phyloP scores from a whole-genome alignment of 2,888 invertebrate species.

The Cosmia pyralina region DNA sequence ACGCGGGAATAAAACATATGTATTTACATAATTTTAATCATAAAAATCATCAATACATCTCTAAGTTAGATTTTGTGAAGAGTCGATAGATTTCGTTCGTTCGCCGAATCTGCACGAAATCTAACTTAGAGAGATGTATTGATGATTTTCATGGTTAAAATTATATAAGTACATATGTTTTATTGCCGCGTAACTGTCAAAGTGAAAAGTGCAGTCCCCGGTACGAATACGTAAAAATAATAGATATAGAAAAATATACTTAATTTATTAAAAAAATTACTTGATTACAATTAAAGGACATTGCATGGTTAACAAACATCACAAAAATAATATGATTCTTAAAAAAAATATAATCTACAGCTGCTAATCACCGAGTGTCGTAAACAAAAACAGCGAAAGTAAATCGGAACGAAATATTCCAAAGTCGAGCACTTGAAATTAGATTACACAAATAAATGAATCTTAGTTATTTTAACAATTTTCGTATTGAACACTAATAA shows the following conservation, averaged over 20 bases:
- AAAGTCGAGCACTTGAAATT: constrained; percentile 41
- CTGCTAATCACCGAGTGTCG: constrained; percentile 57
- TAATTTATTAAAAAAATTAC: constrained; percentile 77
- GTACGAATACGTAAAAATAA: constrained; percentile 29
- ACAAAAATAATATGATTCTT: constrained; percentile 74
- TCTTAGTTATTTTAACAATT: constrained; percentile 23
- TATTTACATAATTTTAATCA: no score
- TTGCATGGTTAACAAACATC: constrained; percentile 81
- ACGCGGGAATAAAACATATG: no score
- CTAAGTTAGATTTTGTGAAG: no score
- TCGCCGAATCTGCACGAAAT: no score
- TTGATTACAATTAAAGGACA: constrained; percentile 79
- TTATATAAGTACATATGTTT: no score
- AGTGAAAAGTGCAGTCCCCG: no score
- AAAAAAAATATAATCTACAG: constrained; percentile 66
- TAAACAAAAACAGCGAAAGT: constrained; percentile 44
- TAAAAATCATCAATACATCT: no score
- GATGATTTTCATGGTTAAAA: no score
- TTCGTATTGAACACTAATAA: constrained; percentile 26
- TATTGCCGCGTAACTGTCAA: no score
- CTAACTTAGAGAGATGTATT: no score
- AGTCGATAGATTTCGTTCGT: no score
- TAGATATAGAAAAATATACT: constrained; percentile 73
- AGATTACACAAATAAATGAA: constrained; percentile 28
- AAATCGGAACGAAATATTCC: constrained; percentile 38